Percentiles rank a stretch among this genome's conserved stretches.
These are phyloP conservation scores for Hydrozoanthus tunicans DNA, from an alignment of 64 coral and sea anemone genomes.

Conservation along the genomic window DNA sequence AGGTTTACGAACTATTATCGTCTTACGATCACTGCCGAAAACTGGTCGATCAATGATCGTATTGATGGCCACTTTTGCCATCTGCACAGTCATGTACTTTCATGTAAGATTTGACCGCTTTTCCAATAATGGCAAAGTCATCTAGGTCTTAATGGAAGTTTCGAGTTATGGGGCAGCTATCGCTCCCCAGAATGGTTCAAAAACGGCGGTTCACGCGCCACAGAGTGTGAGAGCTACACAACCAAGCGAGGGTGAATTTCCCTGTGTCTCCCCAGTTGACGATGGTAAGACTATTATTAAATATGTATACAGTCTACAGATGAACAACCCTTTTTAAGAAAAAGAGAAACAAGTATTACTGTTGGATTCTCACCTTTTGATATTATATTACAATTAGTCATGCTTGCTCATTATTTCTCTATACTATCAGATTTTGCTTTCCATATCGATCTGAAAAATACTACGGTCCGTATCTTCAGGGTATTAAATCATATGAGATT, in stretches of 20 bases:
- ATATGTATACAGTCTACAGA: neutral
- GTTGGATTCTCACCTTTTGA: no score
- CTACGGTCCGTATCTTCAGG: no score
- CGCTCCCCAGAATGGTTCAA: conserved; percentile 14
- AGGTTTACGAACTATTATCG: neutral
- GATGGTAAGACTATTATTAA: conserved; percentile 24
- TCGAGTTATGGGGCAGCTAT: conserved; percentile 63
- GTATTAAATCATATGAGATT: no score
- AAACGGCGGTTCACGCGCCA: neutral
- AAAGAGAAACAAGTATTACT: no score
- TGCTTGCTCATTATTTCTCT: no score
- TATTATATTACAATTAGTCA: no score
- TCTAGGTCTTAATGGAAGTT: conserved; percentile 22
- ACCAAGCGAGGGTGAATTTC: conserved; percentile 44
- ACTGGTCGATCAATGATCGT: neutral
- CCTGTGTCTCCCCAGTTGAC: conserved; percentile 75
- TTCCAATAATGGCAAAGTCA: neutral
- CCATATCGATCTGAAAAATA: no score
- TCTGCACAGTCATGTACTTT: neutral
- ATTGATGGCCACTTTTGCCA: neutral
- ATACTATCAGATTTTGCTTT: no score
- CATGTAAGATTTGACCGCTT: neutral
- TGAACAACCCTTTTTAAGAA: no score
- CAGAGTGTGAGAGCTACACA: neutral
- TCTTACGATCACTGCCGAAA: neutral